Conservation (phyloP, 2,113 vertebrate species). For the Tapirus terrestris region DNA sequence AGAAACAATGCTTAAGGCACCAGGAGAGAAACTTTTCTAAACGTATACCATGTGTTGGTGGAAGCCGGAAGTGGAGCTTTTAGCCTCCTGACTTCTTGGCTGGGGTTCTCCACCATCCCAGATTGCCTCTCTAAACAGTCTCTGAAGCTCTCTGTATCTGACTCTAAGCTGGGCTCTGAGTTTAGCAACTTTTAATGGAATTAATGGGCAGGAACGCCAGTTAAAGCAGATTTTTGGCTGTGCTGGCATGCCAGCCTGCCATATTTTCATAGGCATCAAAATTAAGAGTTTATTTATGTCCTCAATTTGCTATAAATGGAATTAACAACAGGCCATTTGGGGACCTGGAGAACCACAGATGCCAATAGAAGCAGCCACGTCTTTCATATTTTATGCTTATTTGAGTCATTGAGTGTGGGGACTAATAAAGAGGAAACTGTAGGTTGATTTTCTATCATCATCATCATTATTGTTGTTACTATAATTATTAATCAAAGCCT, state of each 20-base stretch:
- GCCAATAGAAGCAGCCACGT: slow-evolving; percentile 75
- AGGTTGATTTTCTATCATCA: slow-evolving; percentile 60
- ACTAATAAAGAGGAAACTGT: slow-evolving; percentile 73
- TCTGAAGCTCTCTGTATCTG: not conserved
- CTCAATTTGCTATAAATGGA: slow-evolving; percentile 84
- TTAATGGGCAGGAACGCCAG: slow-evolving; percentile 62
- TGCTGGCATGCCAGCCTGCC: slow-evolving; percentile 75
- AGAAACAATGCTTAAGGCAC: not conserved
- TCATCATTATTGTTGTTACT: slow-evolving; percentile 35
- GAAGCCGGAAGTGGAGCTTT: not conserved
- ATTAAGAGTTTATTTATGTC: slow-evolving; percentile 85
- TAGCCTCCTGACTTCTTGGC: not conserved
- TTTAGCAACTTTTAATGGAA: slow-evolving; percentile 71
- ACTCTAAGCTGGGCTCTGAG: not conserved
- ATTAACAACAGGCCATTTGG: slow-evolving; percentile 82
- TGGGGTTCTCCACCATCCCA: not conserved
- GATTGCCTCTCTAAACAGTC: not conserved
- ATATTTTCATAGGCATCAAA: slow-evolving; percentile 82
- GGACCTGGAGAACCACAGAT: slow-evolving; percentile 80
- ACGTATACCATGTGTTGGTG: not conserved
- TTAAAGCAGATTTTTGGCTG: slow-evolving; percentile 76
- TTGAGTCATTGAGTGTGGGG: slow-evolving; percentile 76
- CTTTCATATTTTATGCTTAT: slow-evolving; percentile 82
- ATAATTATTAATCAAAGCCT: slow-evolving; percentile 77
- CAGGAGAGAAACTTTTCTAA: not conserved